phyloP scores from a whole-genome alignment of 1,140 invertebrate genomes.

The Palaemon carinicauda region DNA sequence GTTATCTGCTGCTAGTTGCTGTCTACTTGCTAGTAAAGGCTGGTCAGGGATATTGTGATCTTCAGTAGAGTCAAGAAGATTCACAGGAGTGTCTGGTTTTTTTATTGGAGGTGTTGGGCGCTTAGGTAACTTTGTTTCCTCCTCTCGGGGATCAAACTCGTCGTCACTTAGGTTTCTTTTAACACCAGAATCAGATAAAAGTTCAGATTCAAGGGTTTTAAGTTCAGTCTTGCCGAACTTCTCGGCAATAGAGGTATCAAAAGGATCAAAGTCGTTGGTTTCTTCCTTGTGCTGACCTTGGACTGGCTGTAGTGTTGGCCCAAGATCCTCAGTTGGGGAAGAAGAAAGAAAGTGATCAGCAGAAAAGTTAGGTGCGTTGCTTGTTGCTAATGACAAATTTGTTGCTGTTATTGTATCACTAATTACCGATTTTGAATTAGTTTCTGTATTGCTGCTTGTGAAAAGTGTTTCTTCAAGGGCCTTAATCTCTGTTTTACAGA shows the following conservation, averaged over 20 bases:
- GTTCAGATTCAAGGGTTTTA: conserved; percentile 39
- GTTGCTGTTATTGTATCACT: not conserved
- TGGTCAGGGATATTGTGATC: conserved; percentile 30
- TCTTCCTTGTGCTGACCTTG: not conserved
- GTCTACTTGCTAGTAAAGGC: conserved; percentile 28
- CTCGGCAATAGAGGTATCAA: conserved; percentile 81
- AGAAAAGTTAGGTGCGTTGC: not conserved
- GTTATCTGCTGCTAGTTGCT: conserved; percentile 24
- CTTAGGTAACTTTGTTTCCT: conserved; percentile 42
- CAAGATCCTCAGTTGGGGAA: conserved; percentile 71
- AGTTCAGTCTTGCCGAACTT: conserved; percentile 78
- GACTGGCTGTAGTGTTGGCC: conserved; percentile 36
- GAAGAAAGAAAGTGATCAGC: conserved; percentile 66
- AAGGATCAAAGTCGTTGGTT: conserved; percentile 75
- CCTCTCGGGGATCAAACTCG: conserved; percentile 59
- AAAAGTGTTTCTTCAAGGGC: conserved; percentile 53
- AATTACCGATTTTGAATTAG: too few relatives aligned
- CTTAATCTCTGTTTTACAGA: conserved; percentile 57
- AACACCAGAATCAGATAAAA: conserved; percentile 38
- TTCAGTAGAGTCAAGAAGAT: conserved; percentile 43
- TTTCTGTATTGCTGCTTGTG: not conserved
- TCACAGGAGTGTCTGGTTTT: conserved; percentile 40
- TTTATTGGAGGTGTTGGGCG: not conserved
- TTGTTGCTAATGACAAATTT: not conserved
- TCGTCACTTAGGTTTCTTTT: conserved; percentile 57